Percentiles rank a stretch among this genome's conserved stretches.
Conservation (phyloP, 2,888 invertebrate species). For the Eilema depressum region DNA sequence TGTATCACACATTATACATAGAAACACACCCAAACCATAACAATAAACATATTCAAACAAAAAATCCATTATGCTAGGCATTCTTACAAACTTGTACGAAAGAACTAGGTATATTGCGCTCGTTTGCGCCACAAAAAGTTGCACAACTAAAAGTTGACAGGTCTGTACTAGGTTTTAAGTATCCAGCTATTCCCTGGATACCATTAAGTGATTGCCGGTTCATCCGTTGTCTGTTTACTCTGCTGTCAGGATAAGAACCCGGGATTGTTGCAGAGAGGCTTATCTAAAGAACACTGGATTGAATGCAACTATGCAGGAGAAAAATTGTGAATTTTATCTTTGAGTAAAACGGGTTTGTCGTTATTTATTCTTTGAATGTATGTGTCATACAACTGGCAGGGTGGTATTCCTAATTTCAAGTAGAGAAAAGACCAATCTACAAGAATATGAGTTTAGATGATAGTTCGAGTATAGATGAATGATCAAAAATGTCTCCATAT, state of each 20-base stretch:
- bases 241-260: constrained; percentile 44
- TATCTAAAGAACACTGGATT: neutral
- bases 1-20: no score
- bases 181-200: constrained; percentile 34
- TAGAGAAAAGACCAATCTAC: no score
- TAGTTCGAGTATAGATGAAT: no score
- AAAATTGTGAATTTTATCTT: constrained; percentile 6
- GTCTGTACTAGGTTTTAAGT: constrained; percentile 12
- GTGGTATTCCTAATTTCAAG: no score
- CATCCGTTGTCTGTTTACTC: constrained; percentile 54
- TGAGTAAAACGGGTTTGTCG: neutral
- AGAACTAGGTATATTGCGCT: neutral
- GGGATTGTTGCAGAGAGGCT: constrained; percentile 11
- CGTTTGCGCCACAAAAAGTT: neutral
- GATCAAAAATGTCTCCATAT: no score
- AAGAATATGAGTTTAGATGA: no score
- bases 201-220: constrained; percentile 63
- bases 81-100: no score
- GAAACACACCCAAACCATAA: no score
- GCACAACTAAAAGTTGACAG: neutral
- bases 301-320: constrained; percentile 5
- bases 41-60: no score
- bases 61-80: no score
- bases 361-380: no score
- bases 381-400: no score